Evolutionary conservation across 2,113 vertebrate genomes (phyloP).

Genomic region (Acinonyx jubatus): DNA sequence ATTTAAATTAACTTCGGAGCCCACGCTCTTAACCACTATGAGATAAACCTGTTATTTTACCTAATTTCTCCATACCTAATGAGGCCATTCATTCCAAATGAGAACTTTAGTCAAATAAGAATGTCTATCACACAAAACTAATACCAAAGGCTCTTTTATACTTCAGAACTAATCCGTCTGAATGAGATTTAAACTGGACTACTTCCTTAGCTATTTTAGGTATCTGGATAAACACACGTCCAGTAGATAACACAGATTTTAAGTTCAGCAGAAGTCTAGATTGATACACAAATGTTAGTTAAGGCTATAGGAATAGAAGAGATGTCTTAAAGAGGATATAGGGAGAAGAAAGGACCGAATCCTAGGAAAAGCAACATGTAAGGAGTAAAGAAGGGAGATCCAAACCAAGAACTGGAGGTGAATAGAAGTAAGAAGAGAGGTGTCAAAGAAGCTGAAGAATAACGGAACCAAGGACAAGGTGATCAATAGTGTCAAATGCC

Average conservation of each 20-base stretch:
- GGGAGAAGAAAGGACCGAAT: neutral
- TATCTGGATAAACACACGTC: neutral
- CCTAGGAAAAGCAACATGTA: neutral
- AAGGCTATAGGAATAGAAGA: neutral
- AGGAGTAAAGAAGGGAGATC: neutral
- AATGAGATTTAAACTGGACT: neutral
- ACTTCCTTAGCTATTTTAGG: neutral
- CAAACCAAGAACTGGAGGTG: neutral
- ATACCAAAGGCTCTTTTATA: neutral
- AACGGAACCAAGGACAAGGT: neutral
- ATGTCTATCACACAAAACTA: neutral
- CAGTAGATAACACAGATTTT: neutral
- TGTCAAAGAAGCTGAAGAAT: neutral
- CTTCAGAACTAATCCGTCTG: neutral
- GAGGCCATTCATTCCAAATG: conserved; percentile 1
- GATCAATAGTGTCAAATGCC: neutral
- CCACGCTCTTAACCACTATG: neutral
- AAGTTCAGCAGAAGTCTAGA: neutral
- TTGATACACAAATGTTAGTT: neutral
- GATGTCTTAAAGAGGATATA: neutral
- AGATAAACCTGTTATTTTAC: neutral
- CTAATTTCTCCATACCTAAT: neutral
- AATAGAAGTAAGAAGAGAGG: neutral
- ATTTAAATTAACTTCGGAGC: conserved; percentile 34
- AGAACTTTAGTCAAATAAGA: neutral